These are phyloP conservation scores for Denticeps clupeoides DNA, from an alignment of 2,797 vertebrate species.

Conservation along the genomic window DNA sequence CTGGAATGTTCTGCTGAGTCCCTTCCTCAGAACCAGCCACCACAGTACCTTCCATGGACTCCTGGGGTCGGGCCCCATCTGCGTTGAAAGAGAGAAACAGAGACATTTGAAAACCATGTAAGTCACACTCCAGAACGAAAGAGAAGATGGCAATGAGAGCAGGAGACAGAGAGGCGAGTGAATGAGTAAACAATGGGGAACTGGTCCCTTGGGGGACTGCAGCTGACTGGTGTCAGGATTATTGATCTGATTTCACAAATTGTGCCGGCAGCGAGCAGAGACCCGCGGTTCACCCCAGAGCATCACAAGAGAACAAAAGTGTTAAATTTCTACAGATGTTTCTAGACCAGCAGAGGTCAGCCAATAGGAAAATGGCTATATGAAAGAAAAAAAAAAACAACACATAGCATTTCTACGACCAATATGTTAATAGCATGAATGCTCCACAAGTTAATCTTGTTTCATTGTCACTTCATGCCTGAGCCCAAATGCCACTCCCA, in stretches of 20 bases:
- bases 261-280: background rate
- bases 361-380: background rate
- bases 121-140: no score
- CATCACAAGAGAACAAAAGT: no score
- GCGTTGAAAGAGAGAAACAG: conserved; percentile 5
- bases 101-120: background rate
- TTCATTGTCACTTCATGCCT: no score
- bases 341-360: no score
- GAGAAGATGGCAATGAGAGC: background rate
- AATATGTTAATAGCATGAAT: no score
- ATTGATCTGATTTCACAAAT: conserved; percentile 33
- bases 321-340: no score
- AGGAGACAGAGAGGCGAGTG: no score
- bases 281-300: no score
- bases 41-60: conserved; percentile 8
- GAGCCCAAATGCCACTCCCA: no score
- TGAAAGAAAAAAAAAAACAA: background rate
- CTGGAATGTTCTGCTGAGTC: background rate
- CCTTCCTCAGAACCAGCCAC: conserved; percentile 13
- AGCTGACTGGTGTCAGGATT: conserved; percentile 18
- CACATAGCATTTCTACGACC: no score
- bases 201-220: background rate
- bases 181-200: background rate
- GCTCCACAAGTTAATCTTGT: no score
- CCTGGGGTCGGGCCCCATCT: conserved; percentile 20